Conservation (phyloP, 2,888 invertebrate genomes). For the Drosophila kuntzei region DNA sequence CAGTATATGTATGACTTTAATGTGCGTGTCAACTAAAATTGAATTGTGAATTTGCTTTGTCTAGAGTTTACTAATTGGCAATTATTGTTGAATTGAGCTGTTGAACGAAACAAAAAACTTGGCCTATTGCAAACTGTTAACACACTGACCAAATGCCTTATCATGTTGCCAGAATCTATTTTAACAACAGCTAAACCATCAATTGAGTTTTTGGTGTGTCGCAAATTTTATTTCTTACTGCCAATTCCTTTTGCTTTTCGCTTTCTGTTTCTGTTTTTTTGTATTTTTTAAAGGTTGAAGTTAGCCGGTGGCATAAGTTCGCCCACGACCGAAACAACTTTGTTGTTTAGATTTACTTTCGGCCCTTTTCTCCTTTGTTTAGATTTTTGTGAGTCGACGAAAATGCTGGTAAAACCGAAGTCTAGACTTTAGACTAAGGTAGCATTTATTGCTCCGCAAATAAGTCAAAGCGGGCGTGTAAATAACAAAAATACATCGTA, state of each 20-base stretch:
- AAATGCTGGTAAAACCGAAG: slow-evolving; percentile 37
- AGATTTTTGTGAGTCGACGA: slow-evolving; percentile 21
- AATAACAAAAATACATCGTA: slow-evolving; percentile 41
- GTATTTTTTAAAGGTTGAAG: slow-evolving; percentile 11
- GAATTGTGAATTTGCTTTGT: slow-evolving; percentile 11
- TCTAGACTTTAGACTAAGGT: slow-evolving; percentile 73
- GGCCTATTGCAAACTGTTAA: slow-evolving; percentile 14
- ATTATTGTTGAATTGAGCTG: slow-evolving; percentile 19
- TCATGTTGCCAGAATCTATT: slow-evolving; percentile 22
- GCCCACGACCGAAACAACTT: slow-evolving; percentile 39
- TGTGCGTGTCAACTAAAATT: not conserved
- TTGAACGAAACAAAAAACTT: slow-evolving; percentile 9
- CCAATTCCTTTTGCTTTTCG: not conserved
- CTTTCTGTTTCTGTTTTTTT: not conserved
- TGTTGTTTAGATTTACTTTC: slow-evolving; percentile 19
- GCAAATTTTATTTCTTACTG: slow-evolving; percentile 22
- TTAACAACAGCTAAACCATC: slow-evolving; percentile 5
- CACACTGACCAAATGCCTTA: slow-evolving; percentile 11
- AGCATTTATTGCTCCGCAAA: slow-evolving; percentile 66
- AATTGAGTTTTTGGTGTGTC: slow-evolving; percentile 13
- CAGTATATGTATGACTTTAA: no score
- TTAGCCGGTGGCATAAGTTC: slow-evolving; percentile 25
- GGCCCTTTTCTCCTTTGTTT: slow-evolving; percentile 2
- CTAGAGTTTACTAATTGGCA: slow-evolving; percentile 14
- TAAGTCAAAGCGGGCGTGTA: slow-evolving; percentile 71